Percentiles rank a stretch among this genome's conserved stretches.
Conservation (phyloP, 2,797 vertebrate genomes). For the Lates japonicus region DNA sequence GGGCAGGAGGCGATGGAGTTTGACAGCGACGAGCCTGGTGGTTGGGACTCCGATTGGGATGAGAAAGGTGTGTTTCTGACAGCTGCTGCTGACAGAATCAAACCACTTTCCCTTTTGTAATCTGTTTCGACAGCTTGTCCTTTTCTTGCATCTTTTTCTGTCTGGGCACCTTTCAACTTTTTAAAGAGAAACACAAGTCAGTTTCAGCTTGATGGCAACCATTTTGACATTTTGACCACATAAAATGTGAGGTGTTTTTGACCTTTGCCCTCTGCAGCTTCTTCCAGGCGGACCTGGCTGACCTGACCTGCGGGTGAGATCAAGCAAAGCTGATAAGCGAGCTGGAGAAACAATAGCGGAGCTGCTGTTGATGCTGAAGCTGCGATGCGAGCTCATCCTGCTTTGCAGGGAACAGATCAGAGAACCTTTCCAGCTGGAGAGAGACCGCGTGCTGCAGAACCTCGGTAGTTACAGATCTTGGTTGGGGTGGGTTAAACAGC, state of each 20-base stretch:
- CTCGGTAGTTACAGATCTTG: constrained; percentile 88
- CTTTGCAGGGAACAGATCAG: constrained; percentile 98
- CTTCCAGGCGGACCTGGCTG: constrained; percentile 95
- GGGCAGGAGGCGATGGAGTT: constrained; percentile 89
- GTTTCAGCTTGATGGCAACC: not conserved
- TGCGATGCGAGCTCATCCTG: constrained; percentile 96
- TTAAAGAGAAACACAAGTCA: not conserved
- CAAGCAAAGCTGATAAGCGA: constrained; percentile 99
- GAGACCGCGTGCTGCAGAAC: constrained; percentile 96
- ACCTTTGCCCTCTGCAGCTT: constrained; percentile 79
- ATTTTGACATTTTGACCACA: not conserved
- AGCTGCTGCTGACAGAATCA: not conserved
- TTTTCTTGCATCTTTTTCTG: not conserved
- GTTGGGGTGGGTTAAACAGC: not conserved
- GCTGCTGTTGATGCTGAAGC: constrained; percentile 95
- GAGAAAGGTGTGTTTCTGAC: constrained; percentile 90
- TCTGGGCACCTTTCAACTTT: not conserved
- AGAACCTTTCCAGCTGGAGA: constrained; percentile 96
- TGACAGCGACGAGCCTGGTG: constrained; percentile 93
- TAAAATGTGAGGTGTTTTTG: constrained; percentile 4
- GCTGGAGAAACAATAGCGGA: constrained; percentile 97
- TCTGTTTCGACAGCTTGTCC: not conserved
- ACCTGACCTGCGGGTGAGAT: constrained; percentile 98
- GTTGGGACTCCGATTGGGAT: constrained; percentile 95
- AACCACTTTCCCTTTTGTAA: not conserved